Evolutionary conservation across 2,797 vertebrate genomes (phyloP), one percentile per base, ranked within the genome.

Genomic region (Silurus lanzhouensis): DNA sequence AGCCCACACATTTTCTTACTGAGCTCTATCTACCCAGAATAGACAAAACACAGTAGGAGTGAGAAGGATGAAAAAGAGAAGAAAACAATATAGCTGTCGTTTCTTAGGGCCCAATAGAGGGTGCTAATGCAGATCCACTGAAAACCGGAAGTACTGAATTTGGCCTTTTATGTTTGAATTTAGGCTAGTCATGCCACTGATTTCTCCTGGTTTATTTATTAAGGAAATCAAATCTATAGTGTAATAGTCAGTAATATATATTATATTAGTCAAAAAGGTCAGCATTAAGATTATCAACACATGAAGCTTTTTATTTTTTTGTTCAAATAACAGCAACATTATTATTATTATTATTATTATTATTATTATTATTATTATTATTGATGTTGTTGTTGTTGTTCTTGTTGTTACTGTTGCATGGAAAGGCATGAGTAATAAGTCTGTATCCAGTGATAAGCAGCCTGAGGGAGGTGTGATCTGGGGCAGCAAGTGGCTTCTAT

Each of bases 1-100:
- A 75, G 88, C 77, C 78, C 81, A 46, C 66, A 64, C 79, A 81
- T 89, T 88, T 85, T 48, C 84, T 77, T 77, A 77, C 79, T 71
- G 55, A 84, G 74, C 72, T 80, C 25, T 52, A 75, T 57, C 66
- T 31, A 75, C 76, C 74, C 66, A 83, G 71, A 87, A 84, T 76
- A 84, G 60, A 82, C 76, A 83, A 81, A 58, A 57, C 68, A 84
- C 15, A 61, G 63, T 57, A 80, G 85, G 58, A 83, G 57, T 72
- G 82, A 89, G 81, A 27, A 71, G 71, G 70, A 85, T 61, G 44
- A 27, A 74, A 10, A 5, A 48, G 6, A 81, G 20, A 6, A 71
- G 25, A 84, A 60, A 38, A 66, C 25, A 64, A 55, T n/a, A 83
- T 19, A 85, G 57, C 48, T 44, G 81, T 76, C 80, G 61, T 88